Evolutionary conservation across 2,888 invertebrate species (phyloP).

Genomic region (Neelides folsomi): DNA sequence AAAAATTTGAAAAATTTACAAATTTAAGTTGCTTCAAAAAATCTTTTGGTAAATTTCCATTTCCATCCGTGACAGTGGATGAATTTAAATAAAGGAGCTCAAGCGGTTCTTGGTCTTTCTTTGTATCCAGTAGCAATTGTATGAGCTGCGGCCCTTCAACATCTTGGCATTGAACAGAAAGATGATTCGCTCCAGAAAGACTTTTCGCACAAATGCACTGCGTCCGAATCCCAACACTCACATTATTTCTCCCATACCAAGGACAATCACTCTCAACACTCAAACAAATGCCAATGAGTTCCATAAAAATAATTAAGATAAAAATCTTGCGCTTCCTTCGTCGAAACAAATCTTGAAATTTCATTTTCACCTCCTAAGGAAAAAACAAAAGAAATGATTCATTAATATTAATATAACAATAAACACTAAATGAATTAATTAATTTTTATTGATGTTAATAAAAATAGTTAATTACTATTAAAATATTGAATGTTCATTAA

Average conservation of each 20-base stretch:
- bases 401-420: too few relatives aligned
- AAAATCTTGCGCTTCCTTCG: too few relatives aligned
- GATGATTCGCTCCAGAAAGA: conserved; percentile 53
- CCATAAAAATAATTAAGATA: too few relatives aligned
- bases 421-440: too few relatives aligned
- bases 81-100: conserved; percentile 81
- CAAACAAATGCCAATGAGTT: background rate
- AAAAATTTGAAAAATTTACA: conserved; percentile 12
- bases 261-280: conserved; percentile 56
- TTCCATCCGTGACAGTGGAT: conserved; percentile 49
- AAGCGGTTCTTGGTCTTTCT: conserved; percentile 45
- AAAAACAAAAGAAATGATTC: too few relatives aligned
- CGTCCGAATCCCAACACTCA: conserved; percentile 53
- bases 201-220: conserved; percentile 81
- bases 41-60: conserved; percentile 22
- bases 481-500: too few relatives aligned
- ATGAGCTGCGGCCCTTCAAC: conserved; percentile 66
- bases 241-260: conserved; percentile 56
- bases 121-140: conserved; percentile 41
- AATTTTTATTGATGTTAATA: too few relatives aligned
- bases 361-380: too few relatives aligned
- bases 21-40: conserved; percentile 15
- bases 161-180: conserved; percentile 81
- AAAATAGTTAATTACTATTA: too few relatives aligned
- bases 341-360: too few relatives aligned